Percentiles rank a stretch among this genome's conserved stretches.
These are phyloP conservation scores for Nestor notabilis DNA, from an alignment of 2,113 vertebrate genomes.

Conservation along the genomic window DNA sequence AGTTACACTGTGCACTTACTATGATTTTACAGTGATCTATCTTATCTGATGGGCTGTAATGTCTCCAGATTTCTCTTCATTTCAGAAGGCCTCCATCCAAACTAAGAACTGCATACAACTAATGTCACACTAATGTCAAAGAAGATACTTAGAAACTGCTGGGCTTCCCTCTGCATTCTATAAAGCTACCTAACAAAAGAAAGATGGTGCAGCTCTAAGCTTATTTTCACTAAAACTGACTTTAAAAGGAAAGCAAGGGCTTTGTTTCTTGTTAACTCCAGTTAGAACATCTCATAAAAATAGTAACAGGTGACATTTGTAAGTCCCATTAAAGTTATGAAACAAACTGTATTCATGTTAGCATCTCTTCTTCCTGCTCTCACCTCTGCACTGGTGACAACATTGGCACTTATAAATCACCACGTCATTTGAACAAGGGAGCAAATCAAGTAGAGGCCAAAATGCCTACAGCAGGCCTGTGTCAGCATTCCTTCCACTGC, in stretches of 20 bases:
- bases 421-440: rapidly evolving
- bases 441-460: background rate
- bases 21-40: background rate
- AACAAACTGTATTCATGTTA: background rate
- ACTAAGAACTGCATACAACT: background rate
- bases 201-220: background rate
- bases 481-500: background rate
- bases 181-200: background rate
- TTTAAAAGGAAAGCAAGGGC: background rate
- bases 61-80: background rate
- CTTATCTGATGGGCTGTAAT: background rate
- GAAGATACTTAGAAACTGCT: background rate
- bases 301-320: background rate
- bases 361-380: background rate
- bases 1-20: background rate
- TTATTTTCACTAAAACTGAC: background rate
- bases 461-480: background rate
- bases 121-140: background rate
- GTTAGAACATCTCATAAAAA: background rate
- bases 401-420: background rate
- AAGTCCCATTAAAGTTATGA: background rate
- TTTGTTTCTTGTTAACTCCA: background rate
- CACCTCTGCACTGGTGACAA: background rate
- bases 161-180: background rate
- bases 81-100: background rate